These are phyloP conservation scores for Peucedramus taeniatus DNA, from an alignment of 2,113 vertebrate species.

Conservation along the genomic window DNA sequence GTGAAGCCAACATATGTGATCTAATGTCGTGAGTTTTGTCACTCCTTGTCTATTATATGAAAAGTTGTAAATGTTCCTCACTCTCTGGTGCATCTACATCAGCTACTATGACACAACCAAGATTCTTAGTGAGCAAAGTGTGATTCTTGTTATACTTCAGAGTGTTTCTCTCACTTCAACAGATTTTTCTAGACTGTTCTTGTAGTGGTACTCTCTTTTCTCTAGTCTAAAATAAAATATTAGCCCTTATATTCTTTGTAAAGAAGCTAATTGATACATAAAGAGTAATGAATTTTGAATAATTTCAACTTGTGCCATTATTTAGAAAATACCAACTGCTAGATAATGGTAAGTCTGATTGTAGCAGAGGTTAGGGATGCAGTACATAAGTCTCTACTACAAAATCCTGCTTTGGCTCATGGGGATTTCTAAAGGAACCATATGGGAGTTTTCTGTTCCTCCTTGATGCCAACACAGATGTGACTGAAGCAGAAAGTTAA, in stretches of 20 bases:
- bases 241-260: background rate
- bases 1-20: background rate
- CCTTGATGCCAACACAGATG: slow-evolving; percentile 9
- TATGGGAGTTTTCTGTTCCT: background rate
- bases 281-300: background rate
- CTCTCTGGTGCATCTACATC: background rate
- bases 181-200: background rate
- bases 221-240: background rate
- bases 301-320: background rate
- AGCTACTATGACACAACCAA: background rate
- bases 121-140: background rate
- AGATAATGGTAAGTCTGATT: background rate
- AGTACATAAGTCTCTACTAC: background rate
- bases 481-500: background rate
- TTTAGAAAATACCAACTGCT: background rate
- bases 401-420: background rate
- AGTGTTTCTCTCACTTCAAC: background rate
- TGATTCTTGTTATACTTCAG: background rate
- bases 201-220: background rate
- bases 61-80: background rate
- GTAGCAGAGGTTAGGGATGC: background rate
- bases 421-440: background rate
- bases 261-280: background rate
- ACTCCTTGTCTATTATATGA: background rate
- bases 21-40: background rate